Conservation (phyloP, 2,888 invertebrate species). For the Melanargia galathea region DNA sequence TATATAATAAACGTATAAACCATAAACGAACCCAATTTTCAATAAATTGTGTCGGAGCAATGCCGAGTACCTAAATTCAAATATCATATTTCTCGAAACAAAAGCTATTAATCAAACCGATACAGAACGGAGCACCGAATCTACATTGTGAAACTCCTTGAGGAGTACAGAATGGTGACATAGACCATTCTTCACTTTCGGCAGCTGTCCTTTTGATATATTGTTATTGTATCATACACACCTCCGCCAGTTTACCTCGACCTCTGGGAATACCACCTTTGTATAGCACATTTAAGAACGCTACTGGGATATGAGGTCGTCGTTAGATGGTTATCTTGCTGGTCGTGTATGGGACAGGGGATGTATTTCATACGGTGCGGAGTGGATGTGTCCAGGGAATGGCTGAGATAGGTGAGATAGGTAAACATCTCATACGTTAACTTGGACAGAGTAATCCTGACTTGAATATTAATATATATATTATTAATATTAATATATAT, state of each 20-base stretch:
- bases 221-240: conserved; percentile 56
- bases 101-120: conserved; percentile 29
- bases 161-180: conserved; percentile 47
- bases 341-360: conserved; percentile 42
- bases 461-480: too few relatives aligned
- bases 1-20: conserved; percentile 1
- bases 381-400: conserved; percentile 43
- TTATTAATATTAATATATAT: too few relatives aligned
- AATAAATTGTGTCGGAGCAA: conserved; percentile 21
- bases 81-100: conserved; percentile 29
- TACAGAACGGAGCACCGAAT: conserved; percentile 28
- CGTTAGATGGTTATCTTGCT: conserved; percentile 40
- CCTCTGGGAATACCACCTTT: conserved; percentile 30
- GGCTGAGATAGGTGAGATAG: conserved; percentile 38
- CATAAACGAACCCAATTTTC: conserved; percentile 24
- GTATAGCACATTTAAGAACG: conserved; percentile 8
- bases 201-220: conserved; percentile 60
- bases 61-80: conserved; percentile 19
- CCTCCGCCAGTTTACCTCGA: conserved; percentile 41
- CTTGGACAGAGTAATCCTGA: conserved; percentile 9
- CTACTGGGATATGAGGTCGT: conserved; percentile 30
- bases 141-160: conserved; percentile 46
- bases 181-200: conserved; percentile 59
- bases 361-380: conserved; percentile 49
- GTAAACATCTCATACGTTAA: conserved; percentile 32